Evolutionary conservation across 1,140 invertebrate species (phyloP).

Genomic region (Colletes latitarsis): DNA sequence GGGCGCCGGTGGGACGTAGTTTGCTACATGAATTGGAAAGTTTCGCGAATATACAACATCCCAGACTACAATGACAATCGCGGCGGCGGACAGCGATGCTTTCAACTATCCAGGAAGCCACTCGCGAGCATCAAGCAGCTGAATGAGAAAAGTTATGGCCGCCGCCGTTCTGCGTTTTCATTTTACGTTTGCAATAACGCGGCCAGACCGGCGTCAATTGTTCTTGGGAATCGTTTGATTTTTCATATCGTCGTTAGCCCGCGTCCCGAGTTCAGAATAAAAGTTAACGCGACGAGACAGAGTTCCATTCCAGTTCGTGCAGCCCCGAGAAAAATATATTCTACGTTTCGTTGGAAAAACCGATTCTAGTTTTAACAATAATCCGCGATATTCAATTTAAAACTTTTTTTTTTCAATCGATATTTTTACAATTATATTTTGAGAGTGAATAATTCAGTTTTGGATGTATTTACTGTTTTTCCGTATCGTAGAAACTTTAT

Average conservation of each 20-base stretch:
- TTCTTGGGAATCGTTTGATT: constrained; percentile 46
- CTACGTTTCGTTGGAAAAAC: too few relatives aligned
- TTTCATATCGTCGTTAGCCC: constrained; percentile 6
- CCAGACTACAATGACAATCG: not conserved
- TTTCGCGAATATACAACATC: not conserved
- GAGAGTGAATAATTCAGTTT: too few relatives aligned
- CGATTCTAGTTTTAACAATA: too few relatives aligned
- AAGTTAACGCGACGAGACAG: too few relatives aligned
- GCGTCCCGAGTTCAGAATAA: too few relatives aligned
- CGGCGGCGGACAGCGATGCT: not conserved
- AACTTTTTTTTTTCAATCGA: too few relatives aligned
- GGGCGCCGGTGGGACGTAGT: not conserved
- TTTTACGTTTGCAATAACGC: constrained; percentile 31
- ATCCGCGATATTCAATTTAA: too few relatives aligned
- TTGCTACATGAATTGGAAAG: not conserved
- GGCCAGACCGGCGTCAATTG: not conserved
- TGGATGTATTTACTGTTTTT: too few relatives aligned
- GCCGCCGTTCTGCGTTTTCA: constrained; percentile 32
- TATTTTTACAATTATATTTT: too few relatives aligned
- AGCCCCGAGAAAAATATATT: too few relatives aligned
- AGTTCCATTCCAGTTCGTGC: too few relatives aligned
- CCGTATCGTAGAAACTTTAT: too few relatives aligned
- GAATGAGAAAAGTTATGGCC: constrained; percentile 55
- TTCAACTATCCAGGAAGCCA: not conserved
- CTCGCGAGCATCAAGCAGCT: not conserved